Evolutionary conservation across 2,113 vertebrate genomes (phyloP).

Genomic region (Mandrillus leucophaeus): DNA sequence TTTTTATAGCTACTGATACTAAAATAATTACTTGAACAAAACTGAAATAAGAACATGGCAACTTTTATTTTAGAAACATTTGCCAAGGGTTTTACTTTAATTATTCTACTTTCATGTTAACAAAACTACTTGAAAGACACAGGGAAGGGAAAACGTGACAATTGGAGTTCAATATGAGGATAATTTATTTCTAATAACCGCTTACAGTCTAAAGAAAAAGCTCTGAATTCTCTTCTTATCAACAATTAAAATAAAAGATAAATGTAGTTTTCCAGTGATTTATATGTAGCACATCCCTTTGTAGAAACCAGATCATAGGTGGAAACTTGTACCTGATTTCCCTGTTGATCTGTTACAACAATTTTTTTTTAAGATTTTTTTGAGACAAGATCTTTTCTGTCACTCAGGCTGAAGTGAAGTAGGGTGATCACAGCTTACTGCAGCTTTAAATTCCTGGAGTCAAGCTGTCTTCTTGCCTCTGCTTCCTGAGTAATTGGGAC

Average conservation of each 20-base stretch:
- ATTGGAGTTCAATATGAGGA: not conserved
- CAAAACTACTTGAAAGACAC: slow-evolving; percentile 20
- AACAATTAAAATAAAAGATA: slow-evolving; percentile 2
- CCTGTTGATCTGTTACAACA: not conserved
- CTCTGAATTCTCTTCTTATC: slow-evolving; percentile 41
- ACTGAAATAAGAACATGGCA: not conserved
- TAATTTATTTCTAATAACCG: slow-evolving; percentile 12
- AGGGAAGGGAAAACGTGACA: not conserved
- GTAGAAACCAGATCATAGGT: slow-evolving; percentile 20
- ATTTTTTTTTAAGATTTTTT: not conserved
- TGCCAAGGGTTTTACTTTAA: slow-evolving; percentile 22
- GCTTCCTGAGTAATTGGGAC: too few relatives aligned
- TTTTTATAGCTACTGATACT: not conserved
- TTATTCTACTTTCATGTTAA: not conserved
- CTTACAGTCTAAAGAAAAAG: not conserved
- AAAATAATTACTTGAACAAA: not conserved
- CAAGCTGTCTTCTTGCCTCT: too few relatives aligned
- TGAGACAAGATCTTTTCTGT: too few relatives aligned
- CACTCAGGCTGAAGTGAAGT: too few relatives aligned
- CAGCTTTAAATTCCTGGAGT: too few relatives aligned
- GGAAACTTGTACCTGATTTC: not conserved
- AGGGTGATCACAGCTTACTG: too few relatives aligned
- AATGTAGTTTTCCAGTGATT: slow-evolving; percentile 23
- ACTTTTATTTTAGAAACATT: slow-evolving; percentile 23
- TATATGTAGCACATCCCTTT: not conserved